Evolutionary conservation across 2,888 invertebrate genomes (phyloP).

Genomic region (Tiphia femorata): DNA sequence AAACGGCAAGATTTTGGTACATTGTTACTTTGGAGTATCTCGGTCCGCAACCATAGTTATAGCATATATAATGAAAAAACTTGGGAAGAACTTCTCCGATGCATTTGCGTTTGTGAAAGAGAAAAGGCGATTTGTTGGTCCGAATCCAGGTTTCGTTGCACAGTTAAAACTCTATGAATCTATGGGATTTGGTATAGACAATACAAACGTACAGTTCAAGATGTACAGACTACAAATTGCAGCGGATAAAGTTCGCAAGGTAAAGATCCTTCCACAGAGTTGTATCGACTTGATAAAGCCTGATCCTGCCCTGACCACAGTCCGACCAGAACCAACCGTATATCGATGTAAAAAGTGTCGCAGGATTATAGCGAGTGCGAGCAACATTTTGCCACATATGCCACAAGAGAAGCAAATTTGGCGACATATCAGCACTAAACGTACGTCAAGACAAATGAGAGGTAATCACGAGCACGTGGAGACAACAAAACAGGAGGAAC

Average conservation of each 20-base stretch:
- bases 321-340: slow-evolving; percentile 85
- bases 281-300: slow-evolving; percentile 83
- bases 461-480: slow-evolving; percentile 26
- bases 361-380: slow-evolving; percentile 84
- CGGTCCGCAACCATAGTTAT: slow-evolving; percentile 90
- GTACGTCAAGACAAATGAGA: slow-evolving; percentile 42
- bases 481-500: slow-evolving; percentile 35
- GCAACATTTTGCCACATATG: slow-evolving; percentile 82
- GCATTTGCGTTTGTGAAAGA: slow-evolving; percentile 79
- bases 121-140: slow-evolving; percentile 81
- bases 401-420: slow-evolving; percentile 71
- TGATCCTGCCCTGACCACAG: slow-evolving; percentile 82
- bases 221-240: slow-evolving; percentile 83
- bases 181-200: slow-evolving; percentile 82
- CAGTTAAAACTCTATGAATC: slow-evolving; percentile 84
- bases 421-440: slow-evolving; percentile 67
- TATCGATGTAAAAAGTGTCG: slow-evolving; percentile 88
- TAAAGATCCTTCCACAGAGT: slow-evolving; percentile 85
- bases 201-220: slow-evolving; percentile 80
- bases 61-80: slow-evolving; percentile 89
- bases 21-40: slow-evolving; percentile 93
- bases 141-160: slow-evolving; percentile 84
- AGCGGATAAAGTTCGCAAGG: slow-evolving; percentile 85
- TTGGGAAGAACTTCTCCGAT: slow-evolving; percentile 78
- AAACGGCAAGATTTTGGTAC: slow-evolving; percentile 83